Evolutionary conservation across 2,888 invertebrate genomes (phyloP), one percentile per base, ranked within the genome.

Genomic region (Lumbricus terrestris): DNA sequence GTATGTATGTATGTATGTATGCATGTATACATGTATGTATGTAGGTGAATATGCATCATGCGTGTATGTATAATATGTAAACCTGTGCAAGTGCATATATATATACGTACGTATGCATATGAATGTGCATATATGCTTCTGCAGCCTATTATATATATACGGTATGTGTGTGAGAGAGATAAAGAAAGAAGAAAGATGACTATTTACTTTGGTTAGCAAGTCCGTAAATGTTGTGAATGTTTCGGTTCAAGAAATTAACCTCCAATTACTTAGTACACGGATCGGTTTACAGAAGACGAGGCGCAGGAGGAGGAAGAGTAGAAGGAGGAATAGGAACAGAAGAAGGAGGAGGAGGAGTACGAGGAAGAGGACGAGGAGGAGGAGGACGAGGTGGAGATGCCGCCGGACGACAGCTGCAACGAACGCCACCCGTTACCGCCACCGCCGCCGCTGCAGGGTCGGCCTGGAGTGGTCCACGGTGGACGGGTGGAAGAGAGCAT

Each of bases 1-100:
- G 47, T 18, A 47, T 47, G 15, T 47, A 47, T 15, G 47, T 47
- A 47, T 47, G 18, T 47, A 47, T 47, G 47, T 47, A 47, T 47
- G 47, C 11, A 47, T 47, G 23, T 16, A 47, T 47, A 11, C 23
- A 23, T 47, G 23, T 47, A 23, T 47, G 23, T 47, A 47, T 47
- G 85, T 89, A 90, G 13, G 85, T 89, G 82, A 37, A 40, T 89
- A 90, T 89, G 88, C 89, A 90, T 89, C n/a, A n/a, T n/a, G n/a
- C n/a, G n/a, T n/a, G 47, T 23, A 47, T 47, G 47, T 23, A 47
- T 47, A 23, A 38, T 13, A 38, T 38, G n/a, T n/a, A n/a, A n/a
- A n/a, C n/a, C n/a, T n/a, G n/a, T n/a, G n/a, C n/a, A n/a, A n/a
- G n/a, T n/a, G n/a, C 23, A 11, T 47, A 47, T 47, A 8, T 47